Evolutionary conservation across 2,888 invertebrate genomes (phyloP), one percentile per base, ranked within the genome.

Genomic region (Eumerus sabulonum): DNA sequence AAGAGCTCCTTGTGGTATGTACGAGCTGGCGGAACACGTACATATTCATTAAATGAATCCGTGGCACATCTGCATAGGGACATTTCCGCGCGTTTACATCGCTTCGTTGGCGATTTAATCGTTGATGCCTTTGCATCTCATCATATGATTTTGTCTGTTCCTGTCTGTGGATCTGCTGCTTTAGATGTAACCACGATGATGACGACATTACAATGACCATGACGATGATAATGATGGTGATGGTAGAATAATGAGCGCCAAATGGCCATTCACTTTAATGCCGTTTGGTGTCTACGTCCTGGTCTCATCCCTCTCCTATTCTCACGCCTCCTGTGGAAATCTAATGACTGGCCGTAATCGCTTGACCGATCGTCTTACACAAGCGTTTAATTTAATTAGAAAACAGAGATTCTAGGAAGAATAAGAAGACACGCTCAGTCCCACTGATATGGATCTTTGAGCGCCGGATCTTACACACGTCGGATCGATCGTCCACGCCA

Each of bases 331-430:
- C 27, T 7, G 27, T 7, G 27, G 27, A 4, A 44, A 16, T 38
- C 47, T 50, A 56, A 56, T 70, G 48, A 13, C 13, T 36, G 17
- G 54, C n/a, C 56, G 18, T 3, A 19, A 13, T 35, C 48, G 40
- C n/a, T 44, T 11, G 51, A 51, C 38, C 36, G 50, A 48, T 38
- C 16, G 11, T 12, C n/a, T 16, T n/a, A 53, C 35, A 50, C 18
- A 38, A 66, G 62, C 62, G 56, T 74, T 74, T 74, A 60, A 64
- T 66, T 76, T 71, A 71, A 71, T 71, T 71, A 66, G 50, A 64
- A 63, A 59, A 76, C n/a, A n/a, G n/a, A n/a, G n/a, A n/a, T n/a
- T n/a, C n/a, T n/a, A n/a, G n/a, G n/a, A 36, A 47, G 50, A 56
- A 17, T 2, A 14, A 27, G 40, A 48, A 18, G 19, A 38, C 7